Base-by-base conservation (phyloP, 2,113 vertebrate genomes). In the Thermophis baileyi region DNA sequence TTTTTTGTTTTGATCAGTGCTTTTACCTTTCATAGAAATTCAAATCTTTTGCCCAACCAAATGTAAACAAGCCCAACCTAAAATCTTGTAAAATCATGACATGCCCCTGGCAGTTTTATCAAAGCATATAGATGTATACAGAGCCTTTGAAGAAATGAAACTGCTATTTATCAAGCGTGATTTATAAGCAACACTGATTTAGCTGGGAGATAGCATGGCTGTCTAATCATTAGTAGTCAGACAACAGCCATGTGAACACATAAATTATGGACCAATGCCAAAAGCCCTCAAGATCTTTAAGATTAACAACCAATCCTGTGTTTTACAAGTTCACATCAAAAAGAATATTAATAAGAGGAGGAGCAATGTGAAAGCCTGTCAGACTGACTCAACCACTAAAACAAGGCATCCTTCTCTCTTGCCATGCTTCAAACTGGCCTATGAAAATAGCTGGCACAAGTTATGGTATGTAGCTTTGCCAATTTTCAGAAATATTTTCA, bases 291-390 rank as follows among this genome's bases (percentile, higher is more conserved):
- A 98, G 98, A 98, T 98, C 97, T 91, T 95, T 95, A 97, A 98
- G 97, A 98, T 98, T 98, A 98, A 98, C 97, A 97, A 97, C 97
- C 98, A 98, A 98, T 98, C 97, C 97, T 97, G 97, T 98, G 97
- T 98, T 98, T 98, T 98, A 98, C 98, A 98, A 98, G 97, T 96
- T 96, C 95, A 98, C 97, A 98, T 98, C 97, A 98, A 98, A 98
- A 97, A 97, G 97, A 98, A 98, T 98, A 98, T 98, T 98, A 98
- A 98, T 98, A 98, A 98, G 97, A 97, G 97, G 97, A 97, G 97
- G 97, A 94, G 96, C 95, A 1, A 97, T 89, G 96, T 97, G 96
- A 97, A 97, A 97, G 97, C 97, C 94, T 97, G 97, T 98, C 97
- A 97, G 96, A 96, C 94, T 97, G 97, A 97, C 97, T 97, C 97